Evolutionary conservation across 2,113 vertebrate genomes (phyloP), one percentile per base, ranked within the genome.

Genomic region (Laticauda colubrina): DNA sequence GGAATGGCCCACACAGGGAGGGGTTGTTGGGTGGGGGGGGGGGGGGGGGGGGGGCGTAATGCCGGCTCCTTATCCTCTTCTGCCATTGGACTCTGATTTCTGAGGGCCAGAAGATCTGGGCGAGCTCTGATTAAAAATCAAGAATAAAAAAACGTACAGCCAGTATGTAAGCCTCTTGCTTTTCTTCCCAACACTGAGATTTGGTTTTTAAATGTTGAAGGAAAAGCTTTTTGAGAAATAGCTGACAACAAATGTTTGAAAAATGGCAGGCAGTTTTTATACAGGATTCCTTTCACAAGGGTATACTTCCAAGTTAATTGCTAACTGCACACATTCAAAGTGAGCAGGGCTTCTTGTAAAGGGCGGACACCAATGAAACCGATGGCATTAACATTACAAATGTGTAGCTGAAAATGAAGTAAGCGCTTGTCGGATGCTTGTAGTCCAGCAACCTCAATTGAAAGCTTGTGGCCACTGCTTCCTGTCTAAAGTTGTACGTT

Each of bases 101-200:
- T 88, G 23, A 14, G 34, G 55, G 61, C n/a, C 14, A 2, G 18
- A n/a, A 69, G 39, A 51, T 12, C 21, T 39, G 43, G 61, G 8
- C 1, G 8, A 69, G 48, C 9, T n/a, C 26, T 0, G 61, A 20
- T 24, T 0, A 0, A 3, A 3, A 54, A 64, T 21, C 87, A 9
- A 2, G 64, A 96, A 95, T 96, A 96, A 89, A 90, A 90, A 88
- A 5, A 57, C 24, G 54, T 43, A 57, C 11, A 89, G 21, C 64
- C 69, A 81, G 10, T 24, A 57, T 57, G 39, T 24, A 23, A 7
- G n/a, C 34, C 21, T 23, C 34, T 57, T 43, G n/a, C 7, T 34
- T 55, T 88, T 34, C 29, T 55, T 54, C 26, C 51, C 5, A 53
- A 55, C 4, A 18, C 14, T 6, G 2, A 88, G n/a, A 34, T 54